These are phyloP conservation scores for Spinus olivaceus DNA, from an alignment of 2,797 vertebrate species.

Conservation along the genomic window DNA sequence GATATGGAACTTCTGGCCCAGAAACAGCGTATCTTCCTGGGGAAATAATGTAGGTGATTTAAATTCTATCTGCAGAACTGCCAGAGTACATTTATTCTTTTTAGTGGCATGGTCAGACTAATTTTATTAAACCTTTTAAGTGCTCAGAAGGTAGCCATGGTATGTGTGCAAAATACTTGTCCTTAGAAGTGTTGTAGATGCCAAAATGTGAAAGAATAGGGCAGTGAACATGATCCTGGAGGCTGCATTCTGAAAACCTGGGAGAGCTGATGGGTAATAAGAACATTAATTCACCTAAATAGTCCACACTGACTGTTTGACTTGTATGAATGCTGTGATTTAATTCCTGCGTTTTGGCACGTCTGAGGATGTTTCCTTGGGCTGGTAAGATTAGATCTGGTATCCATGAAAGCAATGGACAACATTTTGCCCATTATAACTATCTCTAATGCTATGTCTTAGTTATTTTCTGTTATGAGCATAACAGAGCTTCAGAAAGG, in stretches of 20 bases:
- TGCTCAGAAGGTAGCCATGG: background rate
- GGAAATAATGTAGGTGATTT: background rate
- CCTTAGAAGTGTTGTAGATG: background rate
- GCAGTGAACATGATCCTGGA: background rate
- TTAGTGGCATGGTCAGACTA: background rate
- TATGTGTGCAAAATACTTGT: background rate
- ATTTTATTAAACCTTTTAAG: constrained; percentile 11
- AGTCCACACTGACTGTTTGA: background rate
- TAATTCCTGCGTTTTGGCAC: background rate
- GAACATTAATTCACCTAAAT: background rate
- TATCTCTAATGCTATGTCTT: background rate
- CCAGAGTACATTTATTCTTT: background rate
- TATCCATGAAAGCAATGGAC: background rate
- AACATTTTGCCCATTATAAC: background rate
- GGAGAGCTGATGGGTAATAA: background rate
- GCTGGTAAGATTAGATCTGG: background rate
- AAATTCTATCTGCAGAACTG: background rate
- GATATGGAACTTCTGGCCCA: background rate
- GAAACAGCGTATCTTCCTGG: background rate
- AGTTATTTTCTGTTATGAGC: background rate
- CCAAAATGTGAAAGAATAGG: background rate
- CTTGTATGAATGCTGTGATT: background rate
- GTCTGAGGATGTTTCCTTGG: background rate
- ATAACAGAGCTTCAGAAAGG: background rate
- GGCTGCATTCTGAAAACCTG: background rate